Evolutionary conservation across 2,113 vertebrate species (phyloP).

Genomic region (Salvelinus fontinalis): DNA sequence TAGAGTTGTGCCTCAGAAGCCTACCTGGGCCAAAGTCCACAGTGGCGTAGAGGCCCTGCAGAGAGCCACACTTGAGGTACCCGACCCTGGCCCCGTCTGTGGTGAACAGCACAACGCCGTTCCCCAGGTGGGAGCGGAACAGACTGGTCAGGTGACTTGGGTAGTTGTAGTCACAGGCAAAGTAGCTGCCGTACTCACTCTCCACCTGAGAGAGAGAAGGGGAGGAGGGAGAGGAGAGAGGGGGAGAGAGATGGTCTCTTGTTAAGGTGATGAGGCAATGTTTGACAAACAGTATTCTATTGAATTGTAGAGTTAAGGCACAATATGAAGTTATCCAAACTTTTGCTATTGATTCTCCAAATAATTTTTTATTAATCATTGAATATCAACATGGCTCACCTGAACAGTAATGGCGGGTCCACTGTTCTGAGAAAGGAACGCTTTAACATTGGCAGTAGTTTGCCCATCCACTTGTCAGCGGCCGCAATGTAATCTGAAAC

Average conservation of each 20-base stretch:
- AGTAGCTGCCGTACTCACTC: constrained; percentile 96
- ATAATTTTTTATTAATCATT: background rate
- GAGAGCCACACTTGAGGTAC: constrained; percentile 80
- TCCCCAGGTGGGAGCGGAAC: constrained; percentile 81
- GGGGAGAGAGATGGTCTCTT: background rate
- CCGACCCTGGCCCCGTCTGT: constrained; percentile 80
- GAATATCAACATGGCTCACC: constrained; percentile 65
- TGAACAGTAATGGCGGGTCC: constrained; percentile 92
- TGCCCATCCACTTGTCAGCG: constrained; percentile 88
- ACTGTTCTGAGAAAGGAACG: constrained; percentile 89
- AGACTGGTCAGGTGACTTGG: constrained; percentile 80
- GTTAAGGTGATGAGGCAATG: background rate
- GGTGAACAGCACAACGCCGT: constrained; percentile 87
- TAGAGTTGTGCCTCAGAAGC: constrained; percentile 29
- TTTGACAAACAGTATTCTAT: background rate
- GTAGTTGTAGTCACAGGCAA: constrained; percentile 87
- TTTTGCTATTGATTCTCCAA: no score
- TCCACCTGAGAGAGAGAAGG: constrained; percentile 79
- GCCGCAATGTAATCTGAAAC: constrained; percentile 84
- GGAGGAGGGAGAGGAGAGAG: background rate
- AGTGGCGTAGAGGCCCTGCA: constrained; percentile 88
- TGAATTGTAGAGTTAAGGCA: background rate
- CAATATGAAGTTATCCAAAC: no score
- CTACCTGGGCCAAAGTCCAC: constrained; percentile 90
- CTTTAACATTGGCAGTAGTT: constrained; percentile 86